These are phyloP conservation scores for Tragulus kanchil DNA, from an alignment of 2,113 vertebrate genomes.

Conservation along the genomic window DNA sequence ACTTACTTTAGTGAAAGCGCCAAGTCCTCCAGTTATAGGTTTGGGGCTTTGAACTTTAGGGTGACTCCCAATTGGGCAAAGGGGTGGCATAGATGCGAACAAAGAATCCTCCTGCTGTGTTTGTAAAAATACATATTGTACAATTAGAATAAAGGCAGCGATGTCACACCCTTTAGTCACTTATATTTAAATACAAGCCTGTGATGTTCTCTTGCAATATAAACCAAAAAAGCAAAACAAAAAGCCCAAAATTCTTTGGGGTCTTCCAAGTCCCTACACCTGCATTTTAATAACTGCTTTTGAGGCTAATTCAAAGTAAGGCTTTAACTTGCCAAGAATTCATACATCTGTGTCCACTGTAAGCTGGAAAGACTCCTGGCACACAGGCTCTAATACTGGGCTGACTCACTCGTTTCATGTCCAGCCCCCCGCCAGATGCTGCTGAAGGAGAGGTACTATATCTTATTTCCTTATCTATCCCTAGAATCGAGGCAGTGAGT, in stretches of 20 bases:
- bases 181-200: slow-evolving; percentile 22
- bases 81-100: slow-evolving; percentile 92
- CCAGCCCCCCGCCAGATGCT: not conserved
- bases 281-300: slow-evolving; percentile 46
- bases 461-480: slow-evolving; percentile 21
- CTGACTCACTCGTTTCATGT: not conserved
- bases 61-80: slow-evolving; percentile 93
- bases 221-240: not conserved
- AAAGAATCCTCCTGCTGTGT: slow-evolving; percentile 91
- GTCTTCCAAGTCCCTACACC: not conserved
- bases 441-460: not conserved
- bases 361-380: not conserved
- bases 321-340: not conserved
- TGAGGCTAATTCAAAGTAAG: slow-evolving; percentile 42
- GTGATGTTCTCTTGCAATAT: not conserved
- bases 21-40: slow-evolving; percentile 90
- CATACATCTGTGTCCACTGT: not conserved
- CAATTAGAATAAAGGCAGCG: not conserved
- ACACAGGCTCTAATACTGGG: not conserved
- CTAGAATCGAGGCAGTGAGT: not conserved
- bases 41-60: slow-evolving; percentile 91
- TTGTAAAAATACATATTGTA: slow-evolving; percentile 51
- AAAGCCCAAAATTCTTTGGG: not conserved
- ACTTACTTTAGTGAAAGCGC: slow-evolving; percentile 92
- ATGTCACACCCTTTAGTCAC: not conserved